Base-by-base conservation (phyloP, 2,113 vertebrate genomes). In the Ivindomyrus marchei region DNA sequence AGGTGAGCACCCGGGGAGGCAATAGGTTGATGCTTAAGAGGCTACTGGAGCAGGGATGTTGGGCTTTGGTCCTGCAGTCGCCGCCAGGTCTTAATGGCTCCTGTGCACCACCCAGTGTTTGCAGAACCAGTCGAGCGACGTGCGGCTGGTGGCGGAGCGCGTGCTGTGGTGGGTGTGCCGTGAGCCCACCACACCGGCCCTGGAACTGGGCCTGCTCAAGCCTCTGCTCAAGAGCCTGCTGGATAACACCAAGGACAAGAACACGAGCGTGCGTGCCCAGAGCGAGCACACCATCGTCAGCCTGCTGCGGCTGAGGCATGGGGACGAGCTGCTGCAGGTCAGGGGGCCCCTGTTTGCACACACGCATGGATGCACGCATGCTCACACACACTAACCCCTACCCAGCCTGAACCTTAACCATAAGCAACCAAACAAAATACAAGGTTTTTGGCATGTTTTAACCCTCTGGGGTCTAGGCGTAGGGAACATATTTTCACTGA, bases 211-310 rank as follows among this genome's bases (percentile, higher is more conserved):
- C 66, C 94, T 96, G 91, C 95, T 98, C 91, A 99, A 99, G 93
- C 98, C 98, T 6, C 93, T 99, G 90, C 95, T 99, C 85, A 99
- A 99, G 94, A 97, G 97, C 1, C 97, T 99, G 91, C 95, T 99
- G 89, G 98, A 99, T 95, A 99, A 99, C 93, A 99, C 98, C 80
- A 99, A 99, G 94, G 98, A 99, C 93, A 99, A 99, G 94, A 99
- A 99, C 95, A 99, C 98, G 24, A 97, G 96, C 0, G 98, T 99
- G 42, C 95, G 98, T 90, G 97, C 97, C 84, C 98, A 98, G 95
- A 99, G 98, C 0, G 98, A 99, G 89, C 97, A 98, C 95, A 98
- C 98, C 7, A 98, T 99, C 0, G 96, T 98, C 92, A 99, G 97
- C 91, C 96, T 99, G 86, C 95, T 99, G 24, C 96, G 95, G 92